These are phyloP conservation scores for Myanophis thanlyinensis DNA, from an alignment of 2,113 vertebrate genomes.

Conservation along the genomic window DNA sequence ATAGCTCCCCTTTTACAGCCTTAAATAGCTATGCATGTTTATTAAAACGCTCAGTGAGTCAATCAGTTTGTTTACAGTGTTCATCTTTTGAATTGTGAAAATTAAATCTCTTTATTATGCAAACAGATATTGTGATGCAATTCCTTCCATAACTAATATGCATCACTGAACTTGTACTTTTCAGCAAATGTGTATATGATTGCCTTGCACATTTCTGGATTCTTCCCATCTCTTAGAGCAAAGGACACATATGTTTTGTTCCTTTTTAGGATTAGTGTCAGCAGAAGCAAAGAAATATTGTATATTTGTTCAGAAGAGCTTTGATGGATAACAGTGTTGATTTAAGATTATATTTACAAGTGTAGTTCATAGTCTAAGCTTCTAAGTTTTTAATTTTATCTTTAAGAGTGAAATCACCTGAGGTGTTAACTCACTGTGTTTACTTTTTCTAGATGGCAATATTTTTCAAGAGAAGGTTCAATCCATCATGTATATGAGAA, in stretches of 20 bases:
- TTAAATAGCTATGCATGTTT: not conserved
- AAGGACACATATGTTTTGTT: not conserved
- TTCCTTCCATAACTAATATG: not conserved
- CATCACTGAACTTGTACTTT: not conserved
- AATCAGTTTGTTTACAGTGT: not conserved
- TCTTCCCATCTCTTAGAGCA: not conserved
- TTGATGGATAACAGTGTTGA: not conserved
- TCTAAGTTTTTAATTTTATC: conserved; percentile 11
- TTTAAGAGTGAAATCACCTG: not conserved
- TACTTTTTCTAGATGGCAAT: conserved; percentile 84
- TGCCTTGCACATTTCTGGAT: not conserved
- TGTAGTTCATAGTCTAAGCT: not conserved
- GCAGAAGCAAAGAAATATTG: not conserved
- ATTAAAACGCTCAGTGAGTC: not conserved
- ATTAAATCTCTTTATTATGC: not conserved
- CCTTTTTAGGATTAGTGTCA: not conserved
- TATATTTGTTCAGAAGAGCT: not conserved
- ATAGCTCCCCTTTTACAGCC: not conserved
- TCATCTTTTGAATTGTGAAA: not conserved
- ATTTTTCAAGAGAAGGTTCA: conserved; percentile 94
- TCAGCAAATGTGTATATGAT: not conserved
- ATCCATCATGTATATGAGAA: conserved; percentile 86
- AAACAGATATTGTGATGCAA: not conserved
- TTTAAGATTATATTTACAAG: not conserved
- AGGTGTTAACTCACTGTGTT: not conserved